phyloP scores from a whole-genome alignment of 2,888 invertebrate genomes.

The Agrotis ipsilon region DNA sequence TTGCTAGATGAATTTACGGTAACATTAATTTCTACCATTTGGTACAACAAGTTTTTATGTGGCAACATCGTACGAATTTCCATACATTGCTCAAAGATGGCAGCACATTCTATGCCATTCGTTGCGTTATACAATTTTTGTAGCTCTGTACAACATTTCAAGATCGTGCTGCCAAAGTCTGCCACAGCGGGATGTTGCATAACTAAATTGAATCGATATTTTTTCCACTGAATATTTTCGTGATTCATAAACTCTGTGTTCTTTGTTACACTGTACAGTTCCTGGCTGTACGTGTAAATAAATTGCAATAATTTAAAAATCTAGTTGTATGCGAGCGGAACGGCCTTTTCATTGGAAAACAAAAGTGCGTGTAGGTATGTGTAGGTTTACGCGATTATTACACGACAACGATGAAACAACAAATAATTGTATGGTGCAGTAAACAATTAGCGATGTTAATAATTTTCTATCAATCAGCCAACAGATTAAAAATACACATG shows the following conservation, averaged over 20 bases:
- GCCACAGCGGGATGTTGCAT: constrained; percentile 56
- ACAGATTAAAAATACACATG: background rate
- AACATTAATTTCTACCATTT: constrained; percentile 45
- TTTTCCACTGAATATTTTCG: constrained; percentile 29
- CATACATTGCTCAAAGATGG: constrained; percentile 46
- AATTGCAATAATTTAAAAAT: background rate
- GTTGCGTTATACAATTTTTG: constrained; percentile 15
- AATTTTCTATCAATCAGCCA: constrained; percentile 5
- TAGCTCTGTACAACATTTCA: constrained; percentile 33
- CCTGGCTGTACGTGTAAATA: background rate
- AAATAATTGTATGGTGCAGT: constrained; percentile 12
- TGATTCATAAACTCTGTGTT: background rate
- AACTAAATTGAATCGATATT: constrained; percentile 64
- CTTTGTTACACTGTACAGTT: background rate
- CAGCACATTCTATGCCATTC: constrained; percentile 49
- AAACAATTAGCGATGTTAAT: background rate
- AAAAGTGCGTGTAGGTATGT: constrained; percentile 24
- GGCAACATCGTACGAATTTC: constrained; percentile 42
- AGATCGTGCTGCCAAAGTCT: constrained; percentile 56
- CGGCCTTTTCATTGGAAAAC: constrained; percentile 3
- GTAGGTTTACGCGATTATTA: background rate
- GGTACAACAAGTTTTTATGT: background rate
- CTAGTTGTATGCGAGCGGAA: background rate
- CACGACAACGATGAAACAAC: constrained; percentile 13
- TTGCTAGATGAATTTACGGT: background rate